Evolutionary conservation across 2,797 vertebrate genomes (phyloP).

Genomic region (Lindbergichthys nudifrons): DNA sequence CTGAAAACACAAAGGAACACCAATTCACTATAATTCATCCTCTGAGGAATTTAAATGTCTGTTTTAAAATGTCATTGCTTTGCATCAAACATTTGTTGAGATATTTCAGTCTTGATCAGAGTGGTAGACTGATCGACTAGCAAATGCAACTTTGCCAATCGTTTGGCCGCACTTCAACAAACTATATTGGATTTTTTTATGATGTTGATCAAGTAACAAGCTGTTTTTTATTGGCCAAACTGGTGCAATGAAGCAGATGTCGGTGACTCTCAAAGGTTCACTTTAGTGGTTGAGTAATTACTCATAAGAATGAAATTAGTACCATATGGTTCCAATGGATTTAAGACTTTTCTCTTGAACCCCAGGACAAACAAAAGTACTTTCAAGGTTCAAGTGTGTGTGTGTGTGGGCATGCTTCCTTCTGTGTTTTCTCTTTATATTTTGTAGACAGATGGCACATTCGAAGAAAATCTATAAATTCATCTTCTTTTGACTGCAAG

Average conservation of each 20-base stretch:
- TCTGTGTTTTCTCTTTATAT: slow-evolving; percentile 6
- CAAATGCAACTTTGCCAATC: too few relatives aligned
- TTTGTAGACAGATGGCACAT: slow-evolving; percentile 45
- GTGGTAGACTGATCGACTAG: background rate
- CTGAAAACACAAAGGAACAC: background rate
- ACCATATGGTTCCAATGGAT: background rate
- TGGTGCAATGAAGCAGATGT: slow-evolving; percentile 1
- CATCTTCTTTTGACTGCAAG: slow-evolving; percentile 59
- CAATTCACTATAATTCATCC: background rate
- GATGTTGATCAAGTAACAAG: background rate
- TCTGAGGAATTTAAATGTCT: background rate
- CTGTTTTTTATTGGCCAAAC: background rate
- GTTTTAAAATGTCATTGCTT: background rate
- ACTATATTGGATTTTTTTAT: background rate
- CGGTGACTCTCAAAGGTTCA: background rate
- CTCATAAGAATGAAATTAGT: background rate
- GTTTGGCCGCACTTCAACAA: background rate
- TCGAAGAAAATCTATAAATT: slow-evolving; percentile 54
- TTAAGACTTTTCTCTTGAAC: background rate
- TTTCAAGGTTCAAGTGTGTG: background rate
- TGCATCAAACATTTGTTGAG: background rate
- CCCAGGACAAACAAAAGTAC: background rate
- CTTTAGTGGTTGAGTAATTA: slow-evolving; percentile 13
- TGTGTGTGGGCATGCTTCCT: background rate
- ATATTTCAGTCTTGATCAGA: slow-evolving; percentile 29